Percentiles rank a stretch among this genome's conserved stretches.
These are phyloP conservation scores for Luehdorfia chinensis DNA, from an alignment of 1,140 invertebrate genomes.

Conservation along the genomic window DNA sequence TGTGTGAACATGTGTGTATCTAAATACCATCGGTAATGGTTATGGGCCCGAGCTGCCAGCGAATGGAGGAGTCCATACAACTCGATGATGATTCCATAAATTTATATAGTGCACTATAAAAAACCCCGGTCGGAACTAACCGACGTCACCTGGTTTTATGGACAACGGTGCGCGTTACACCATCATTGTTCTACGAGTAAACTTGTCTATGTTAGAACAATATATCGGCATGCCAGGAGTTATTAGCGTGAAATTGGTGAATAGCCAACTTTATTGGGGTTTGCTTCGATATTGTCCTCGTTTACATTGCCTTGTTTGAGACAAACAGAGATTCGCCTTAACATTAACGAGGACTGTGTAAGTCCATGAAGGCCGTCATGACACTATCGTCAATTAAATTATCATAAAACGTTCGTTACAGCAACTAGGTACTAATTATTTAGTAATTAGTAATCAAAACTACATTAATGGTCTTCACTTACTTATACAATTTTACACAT, in stretches of 20 bases:
- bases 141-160: slow-evolving; percentile 61
- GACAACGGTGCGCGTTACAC: slow-evolving; percentile 40
- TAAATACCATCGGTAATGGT: slow-evolving; percentile 67
- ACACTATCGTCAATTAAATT: background rate
- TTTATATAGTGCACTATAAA: slow-evolving; percentile 74
- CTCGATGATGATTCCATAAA: slow-evolving; percentile 75
- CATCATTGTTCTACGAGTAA: slow-evolving; percentile 46
- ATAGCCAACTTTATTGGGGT: slow-evolving; percentile 39
- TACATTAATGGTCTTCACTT: too few species aligned
- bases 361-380: background rate
- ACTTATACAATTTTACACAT: too few species aligned
- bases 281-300: slow-evolving; percentile 28
- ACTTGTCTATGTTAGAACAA: slow-evolving; percentile 37
- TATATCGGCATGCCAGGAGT: slow-evolving; percentile 23
- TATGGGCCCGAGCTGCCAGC: slow-evolving; percentile 58
- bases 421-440: background rate
- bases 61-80: slow-evolving; percentile 70
- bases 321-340: slow-evolving; percentile 53
- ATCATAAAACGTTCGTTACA: background rate
- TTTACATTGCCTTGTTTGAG: slow-evolving; percentile 30
- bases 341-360: slow-evolving; percentile 45
- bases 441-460: background rate
- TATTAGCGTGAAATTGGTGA: slow-evolving; percentile 61
- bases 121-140: slow-evolving; percentile 65
- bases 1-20: slow-evolving; percentile 53